phyloP scores from a whole-genome alignment of 2,888 invertebrate genomes.

The Caenorhabditis sp. region DNA sequence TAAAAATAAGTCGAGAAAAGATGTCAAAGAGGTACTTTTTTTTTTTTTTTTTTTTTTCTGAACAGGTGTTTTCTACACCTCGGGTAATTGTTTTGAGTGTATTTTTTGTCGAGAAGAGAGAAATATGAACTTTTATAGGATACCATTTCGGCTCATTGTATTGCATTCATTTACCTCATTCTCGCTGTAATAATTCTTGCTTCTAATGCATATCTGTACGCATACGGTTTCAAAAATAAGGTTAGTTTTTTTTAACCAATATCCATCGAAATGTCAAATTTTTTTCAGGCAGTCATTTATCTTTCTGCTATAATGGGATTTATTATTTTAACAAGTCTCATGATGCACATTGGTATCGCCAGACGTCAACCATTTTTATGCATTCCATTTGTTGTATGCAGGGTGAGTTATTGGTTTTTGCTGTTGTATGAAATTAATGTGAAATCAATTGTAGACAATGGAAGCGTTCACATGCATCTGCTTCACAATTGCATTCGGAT shows the following conservation, averaged over 20 bases:
- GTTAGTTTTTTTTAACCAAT: constrained; percentile 8
- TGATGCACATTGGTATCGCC: constrained; percentile 41
- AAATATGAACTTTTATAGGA: background rate
- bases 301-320: constrained; percentile 11
- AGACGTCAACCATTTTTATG: constrained; percentile 42
- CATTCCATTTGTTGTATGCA: constrained; percentile 41
- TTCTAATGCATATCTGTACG: constrained; percentile 8
- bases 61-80: background rate
- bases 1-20: constrained; percentile 13
- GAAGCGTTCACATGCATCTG: constrained; percentile 33
- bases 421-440: too few species aligned
- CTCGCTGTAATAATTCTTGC: constrained; percentile 11
- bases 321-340: constrained; percentile 20
- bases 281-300: constrained; percentile 26
- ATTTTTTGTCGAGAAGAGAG: too few species aligned
- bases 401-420: constrained; percentile 35
- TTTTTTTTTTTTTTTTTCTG: background rate
- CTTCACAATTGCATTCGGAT: constrained; percentile 18
- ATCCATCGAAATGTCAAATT: background rate
- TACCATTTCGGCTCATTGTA: constrained; percentile 11
- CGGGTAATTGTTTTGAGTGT: background rate
- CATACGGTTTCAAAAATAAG: constrained; percentile 16
- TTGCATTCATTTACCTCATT: constrained; percentile 17
- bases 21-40: constrained; percentile 6
- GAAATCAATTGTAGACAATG: constrained; percentile 32